These are phyloP conservation scores for Rutilus rutilus DNA, from an alignment of 2,113 vertebrate genomes.

Conservation along the genomic window DNA sequence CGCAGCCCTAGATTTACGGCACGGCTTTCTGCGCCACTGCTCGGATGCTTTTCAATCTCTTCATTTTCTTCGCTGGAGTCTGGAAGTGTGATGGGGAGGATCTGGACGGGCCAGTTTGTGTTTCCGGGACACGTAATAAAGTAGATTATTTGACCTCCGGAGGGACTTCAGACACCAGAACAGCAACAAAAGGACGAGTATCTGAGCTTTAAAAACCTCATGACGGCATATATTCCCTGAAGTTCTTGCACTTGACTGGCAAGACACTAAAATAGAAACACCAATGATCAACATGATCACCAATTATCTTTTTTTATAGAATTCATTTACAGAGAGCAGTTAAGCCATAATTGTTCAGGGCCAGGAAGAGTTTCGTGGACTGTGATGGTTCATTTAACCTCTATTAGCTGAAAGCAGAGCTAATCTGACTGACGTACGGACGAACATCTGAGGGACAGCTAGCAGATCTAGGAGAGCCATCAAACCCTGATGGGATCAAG, in stretches of 20 bases:
- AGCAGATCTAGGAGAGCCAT: neutral
- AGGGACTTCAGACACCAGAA: neutral
- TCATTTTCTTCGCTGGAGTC: neutral
- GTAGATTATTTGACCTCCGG: neutral
- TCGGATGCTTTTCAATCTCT: conserved; percentile 20
- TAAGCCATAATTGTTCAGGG: conserved; percentile 35
- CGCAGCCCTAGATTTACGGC: conserved; percentile 36
- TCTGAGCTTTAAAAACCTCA: neutral
- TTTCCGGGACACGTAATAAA: neutral
- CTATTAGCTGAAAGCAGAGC: conserved; percentile 30
- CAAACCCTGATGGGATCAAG: neutral
- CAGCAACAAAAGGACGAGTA: neutral
- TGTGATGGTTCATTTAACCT: conserved; percentile 41
- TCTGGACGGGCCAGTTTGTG: neutral
- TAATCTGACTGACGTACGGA: conserved; percentile 28
- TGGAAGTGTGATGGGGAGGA: neutral
- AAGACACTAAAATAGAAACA: neutral
- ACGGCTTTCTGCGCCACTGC: neutral
- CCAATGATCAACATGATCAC: neutral
- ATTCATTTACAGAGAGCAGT: conserved; percentile 9
- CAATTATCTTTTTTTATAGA: neutral
- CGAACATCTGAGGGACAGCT: neutral
- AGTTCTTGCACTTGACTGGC: neutral
- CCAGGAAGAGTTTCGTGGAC: conserved; percentile 33
- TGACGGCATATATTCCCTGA: neutral